These are phyloP conservation scores for Urechis unicinctus DNA, from an alignment of 2,888 invertebrate species.

Conservation along the genomic window DNA sequence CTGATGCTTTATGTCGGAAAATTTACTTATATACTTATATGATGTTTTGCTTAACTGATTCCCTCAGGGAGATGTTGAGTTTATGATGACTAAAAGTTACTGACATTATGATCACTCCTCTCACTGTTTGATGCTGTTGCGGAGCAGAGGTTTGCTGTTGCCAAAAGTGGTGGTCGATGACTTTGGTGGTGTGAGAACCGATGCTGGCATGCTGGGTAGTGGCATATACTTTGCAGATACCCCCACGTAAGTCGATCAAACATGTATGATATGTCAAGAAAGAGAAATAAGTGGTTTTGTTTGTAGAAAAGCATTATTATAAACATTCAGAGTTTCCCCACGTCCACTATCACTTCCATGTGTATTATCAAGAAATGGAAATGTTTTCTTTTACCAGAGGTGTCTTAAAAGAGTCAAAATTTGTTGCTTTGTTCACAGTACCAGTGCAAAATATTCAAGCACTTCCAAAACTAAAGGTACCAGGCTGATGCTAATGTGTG, in stretches of 20 bases:
- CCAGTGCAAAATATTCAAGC: constrained; percentile 30
- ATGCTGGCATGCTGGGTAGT: constrained; percentile 42
- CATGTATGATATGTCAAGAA: not conserved
- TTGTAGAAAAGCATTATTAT: no score
- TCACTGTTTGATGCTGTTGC: not conserved
- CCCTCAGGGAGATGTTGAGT: no score
- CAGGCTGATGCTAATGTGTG: constrained; percentile 37
- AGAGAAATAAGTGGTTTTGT: not conserved
- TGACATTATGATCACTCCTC: not conserved
- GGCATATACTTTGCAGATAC: constrained; percentile 47
- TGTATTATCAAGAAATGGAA: no score
- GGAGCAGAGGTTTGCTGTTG: constrained; percentile 42
- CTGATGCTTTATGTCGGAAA: no score
- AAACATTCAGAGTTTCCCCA: no score
- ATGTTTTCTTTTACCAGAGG: not conserved
- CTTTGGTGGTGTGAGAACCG: constrained; percentile 39
- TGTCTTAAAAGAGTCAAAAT: not conserved
- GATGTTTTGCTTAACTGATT: no score
- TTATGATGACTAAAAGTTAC: no score
- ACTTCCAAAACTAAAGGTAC: constrained; percentile 31
- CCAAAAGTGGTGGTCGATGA: constrained; percentile 47
- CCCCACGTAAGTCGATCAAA: constrained; percentile 27
- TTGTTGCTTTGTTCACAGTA: constrained; percentile 24
- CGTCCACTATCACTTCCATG: no score
- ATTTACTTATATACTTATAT: no score